These are phyloP conservation scores for Melinaea marsaeus DNA, from an alignment of 2,888 invertebrate genomes.

Conservation along the genomic window DNA sequence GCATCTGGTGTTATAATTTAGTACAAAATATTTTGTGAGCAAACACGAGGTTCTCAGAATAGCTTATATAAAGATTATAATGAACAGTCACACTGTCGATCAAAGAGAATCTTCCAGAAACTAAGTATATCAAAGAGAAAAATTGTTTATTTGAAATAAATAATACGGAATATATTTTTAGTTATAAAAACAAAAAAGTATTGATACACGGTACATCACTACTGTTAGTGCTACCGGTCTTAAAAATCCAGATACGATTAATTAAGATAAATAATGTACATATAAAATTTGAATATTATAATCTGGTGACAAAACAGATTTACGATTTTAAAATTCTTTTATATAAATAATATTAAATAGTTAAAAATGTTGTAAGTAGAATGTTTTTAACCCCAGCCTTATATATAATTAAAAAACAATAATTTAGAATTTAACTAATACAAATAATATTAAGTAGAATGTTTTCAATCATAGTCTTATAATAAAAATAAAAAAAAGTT, in stretches of 20 bases:
- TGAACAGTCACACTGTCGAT: neutral
- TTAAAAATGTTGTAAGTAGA: neutral
- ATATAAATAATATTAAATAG: neutral
- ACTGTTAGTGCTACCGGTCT: neutral
- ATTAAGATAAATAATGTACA: slow-evolving; percentile 4
- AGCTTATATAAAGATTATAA: slow-evolving; percentile 8
- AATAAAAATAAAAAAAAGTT: slow-evolving; percentile 4
- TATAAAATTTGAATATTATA: neutral
- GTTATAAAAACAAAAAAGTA: neutral
- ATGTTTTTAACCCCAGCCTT: too few species aligned
- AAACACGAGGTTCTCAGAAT: slow-evolving; percentile 16
- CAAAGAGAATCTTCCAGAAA: neutral
- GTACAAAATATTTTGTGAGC: slow-evolving; percentile 20
- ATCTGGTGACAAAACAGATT: neutral
- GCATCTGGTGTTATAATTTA: slow-evolving; percentile 10
- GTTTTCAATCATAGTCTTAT: neutral
- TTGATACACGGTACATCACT: neutral
- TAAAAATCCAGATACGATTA: neutral
- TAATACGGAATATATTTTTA: neutral
- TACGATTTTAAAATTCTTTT: neutral
- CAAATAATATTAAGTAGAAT: neutral
- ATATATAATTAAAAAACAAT: too few species aligned
- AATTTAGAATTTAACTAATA: too few species aligned
- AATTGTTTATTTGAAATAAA: neutral
- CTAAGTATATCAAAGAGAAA: neutral